Evolutionary conservation across 2,888 invertebrate genomes (phyloP).

Genomic region (Ormyrus labotus): DNA sequence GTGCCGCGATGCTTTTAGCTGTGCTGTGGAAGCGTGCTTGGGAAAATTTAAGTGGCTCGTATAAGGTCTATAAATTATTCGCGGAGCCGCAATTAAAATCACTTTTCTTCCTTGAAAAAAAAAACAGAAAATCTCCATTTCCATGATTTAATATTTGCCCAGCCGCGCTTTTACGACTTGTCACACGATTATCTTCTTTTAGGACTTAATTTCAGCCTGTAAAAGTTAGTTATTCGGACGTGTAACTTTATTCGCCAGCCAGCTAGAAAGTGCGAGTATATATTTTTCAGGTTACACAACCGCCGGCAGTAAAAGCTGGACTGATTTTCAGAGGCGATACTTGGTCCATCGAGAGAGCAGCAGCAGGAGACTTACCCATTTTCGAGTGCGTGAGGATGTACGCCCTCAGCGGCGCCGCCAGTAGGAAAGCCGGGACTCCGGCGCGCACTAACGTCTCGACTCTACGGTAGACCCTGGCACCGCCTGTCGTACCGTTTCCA

Average conservation of each 20-base stretch:
- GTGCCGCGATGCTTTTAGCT: too few species aligned
- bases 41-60: background rate
- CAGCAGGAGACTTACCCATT: slow-evolving; percentile 69
- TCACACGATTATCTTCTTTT: too few species aligned
- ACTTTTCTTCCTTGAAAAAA: slow-evolving; percentile 9
- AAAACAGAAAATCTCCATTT: background rate
- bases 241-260: background rate
- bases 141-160: too few species aligned
- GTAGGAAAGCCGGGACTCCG: slow-evolving; percentile 72
- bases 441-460: slow-evolving; percentile 72
- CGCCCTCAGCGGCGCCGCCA: slow-evolving; percentile 72
- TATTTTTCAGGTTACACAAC: too few species aligned
- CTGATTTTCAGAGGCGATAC: too few species aligned
- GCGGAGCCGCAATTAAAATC: background rate
- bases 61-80: background rate
- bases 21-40: background rate
- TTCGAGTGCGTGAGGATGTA: slow-evolving; percentile 74
- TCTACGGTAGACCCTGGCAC: slow-evolving; percentile 72
- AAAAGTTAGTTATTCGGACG: too few species aligned
- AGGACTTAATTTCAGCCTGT: too few species aligned
- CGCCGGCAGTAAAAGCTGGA: too few species aligned
- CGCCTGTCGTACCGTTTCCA: slow-evolving; percentile 71
- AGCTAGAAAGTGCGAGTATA: too few species aligned
- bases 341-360: too few species aligned
- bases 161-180: too few species aligned